These are phyloP conservation scores for Vipera ursinii DNA, from an alignment of 2,797 vertebrate genomes.

Conservation along the genomic window DNA sequence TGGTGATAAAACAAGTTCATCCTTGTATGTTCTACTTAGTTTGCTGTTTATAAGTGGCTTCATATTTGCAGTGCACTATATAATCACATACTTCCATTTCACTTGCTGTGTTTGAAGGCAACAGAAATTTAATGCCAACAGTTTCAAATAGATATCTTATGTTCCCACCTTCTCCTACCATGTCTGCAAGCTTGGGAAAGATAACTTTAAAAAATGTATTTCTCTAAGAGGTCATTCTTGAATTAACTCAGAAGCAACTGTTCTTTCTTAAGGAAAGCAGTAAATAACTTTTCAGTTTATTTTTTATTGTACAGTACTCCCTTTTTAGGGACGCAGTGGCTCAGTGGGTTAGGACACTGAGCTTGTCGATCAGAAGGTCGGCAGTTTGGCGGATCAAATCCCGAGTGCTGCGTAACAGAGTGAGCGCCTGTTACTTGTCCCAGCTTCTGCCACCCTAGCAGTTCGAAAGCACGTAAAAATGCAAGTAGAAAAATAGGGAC, in stretches of 20 bases:
- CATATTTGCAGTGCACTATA: neutral
- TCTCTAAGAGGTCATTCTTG: conserved; percentile 7
- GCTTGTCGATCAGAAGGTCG: too few species aligned
- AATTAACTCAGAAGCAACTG: neutral
- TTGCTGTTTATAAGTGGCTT: conserved; percentile 45
- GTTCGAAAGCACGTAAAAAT: too few species aligned
- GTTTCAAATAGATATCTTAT: neutral
- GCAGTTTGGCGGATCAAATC: too few species aligned
- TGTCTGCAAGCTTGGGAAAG: neutral
- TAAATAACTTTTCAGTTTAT: neutral
- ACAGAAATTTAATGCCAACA: conserved; percentile 14
- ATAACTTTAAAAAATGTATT: neutral
- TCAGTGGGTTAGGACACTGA: too few species aligned
- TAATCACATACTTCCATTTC: neutral
- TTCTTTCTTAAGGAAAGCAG: conserved; percentile 1
- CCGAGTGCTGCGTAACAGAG: too few species aligned
- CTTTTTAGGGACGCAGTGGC: too few species aligned
- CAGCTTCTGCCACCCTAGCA: too few species aligned
- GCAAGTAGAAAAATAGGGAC: too few species aligned
- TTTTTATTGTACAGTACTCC: neutral
- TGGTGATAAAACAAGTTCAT: conserved; percentile 18
- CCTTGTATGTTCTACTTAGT: conserved; percentile 47
- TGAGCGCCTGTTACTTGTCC: too few species aligned
- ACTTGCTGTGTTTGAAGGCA: conserved; percentile 2
- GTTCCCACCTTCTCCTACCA: neutral